Base-by-base conservation (phyloP, 2,797 vertebrate species). In the Pseudomugil gertrudae region DNA sequence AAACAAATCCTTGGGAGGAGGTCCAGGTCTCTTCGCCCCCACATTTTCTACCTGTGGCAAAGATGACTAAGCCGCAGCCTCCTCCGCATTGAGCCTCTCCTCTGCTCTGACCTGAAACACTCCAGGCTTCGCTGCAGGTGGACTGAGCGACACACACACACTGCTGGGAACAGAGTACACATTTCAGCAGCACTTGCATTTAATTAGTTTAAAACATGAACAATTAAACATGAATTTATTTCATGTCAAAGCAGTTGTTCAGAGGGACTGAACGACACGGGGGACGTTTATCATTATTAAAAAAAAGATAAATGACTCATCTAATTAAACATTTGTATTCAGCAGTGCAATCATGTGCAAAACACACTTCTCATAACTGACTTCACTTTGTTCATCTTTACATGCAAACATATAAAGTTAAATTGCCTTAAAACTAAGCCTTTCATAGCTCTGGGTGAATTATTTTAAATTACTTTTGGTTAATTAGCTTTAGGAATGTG, bases 41-140 rank as follows among this genome's bases (percentile, higher is more conserved):
- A 56, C 80, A 60, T 66, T 72, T 80, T 81, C 83, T 78, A 87
- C 84, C 84, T 84, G 82, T 55, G 71, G 50, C 72, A 68, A 29
- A 51, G 82, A 89, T 88, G 87, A 87, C 67, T 85, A 77, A 83
- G 69, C 61, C 2, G 40, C 10, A 29, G 66, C 77, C 79, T 68
- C 86, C 84, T 86, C 80, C 68, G 48, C 78, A 78, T n/a, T 61
- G 61, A 60, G 69, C 54, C 66, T 63, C 65, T 50, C 63, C 72
- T 73, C 67, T 55, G 63, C 35, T 32, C 50, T 0, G 66, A 65
- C 74, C 73, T 74, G 57, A 62, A 57, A 66, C 62, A n/a, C 29
- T 74, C 68, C 55, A 1, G 10, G 65, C 59, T 48, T 26, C 23
- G 19, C 69, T 35, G 63, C 76, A 72, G 76, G 66, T 55, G 73